Base-by-base conservation (phyloP, 1,140 invertebrate genomes). In the Drosophila sp. region DNA sequence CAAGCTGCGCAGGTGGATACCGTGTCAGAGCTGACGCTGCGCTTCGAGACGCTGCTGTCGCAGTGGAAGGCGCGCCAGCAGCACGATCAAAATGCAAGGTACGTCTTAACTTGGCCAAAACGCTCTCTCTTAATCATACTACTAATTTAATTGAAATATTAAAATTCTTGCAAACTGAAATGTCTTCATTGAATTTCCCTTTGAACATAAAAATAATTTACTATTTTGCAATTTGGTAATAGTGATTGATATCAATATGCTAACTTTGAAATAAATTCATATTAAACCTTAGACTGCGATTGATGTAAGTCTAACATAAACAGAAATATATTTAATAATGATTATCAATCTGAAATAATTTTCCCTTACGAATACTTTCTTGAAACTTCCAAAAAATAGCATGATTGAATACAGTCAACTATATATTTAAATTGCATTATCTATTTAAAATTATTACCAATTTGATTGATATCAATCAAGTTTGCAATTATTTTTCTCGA, bases 11-110 rank as follows among this genome's bases (percentile, higher is more conserved):
- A 94, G 87, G 92, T 94, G 34, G 92, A 93, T 3, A 94, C 96
- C 89, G 95, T 97, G 7, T 91, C 94, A 72, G 92, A 94, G 51
- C 92, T 97, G 11, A 92, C 93, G 7, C 81, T 94, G 50, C 93
- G 94, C 90, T 97, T 96, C 91, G 94, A 96, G 54, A 93, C 94
- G 51, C 93, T 97, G 51, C 91, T 96, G 25, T 92, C 93, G 27
- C 93, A 94, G 84, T 96, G 96, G 29, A 95, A 96, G 89, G 94
- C 94, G 73, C 94, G 95, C 92, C 94, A 90, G 65, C 91, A 92
- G 83, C 89, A 92, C 77, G 90, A 91, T 84, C 86, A 91, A 59
- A 90, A 90, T 78, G 65, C 84, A 76, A 91, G 89, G 91, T 92
- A 80, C 25, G 46, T 50, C 7, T 50, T 50, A 29, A 50, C 6